Evolutionary conservation across 2,797 vertebrate species (phyloP).

Genomic region (Novumbra hubbsi): DNA sequence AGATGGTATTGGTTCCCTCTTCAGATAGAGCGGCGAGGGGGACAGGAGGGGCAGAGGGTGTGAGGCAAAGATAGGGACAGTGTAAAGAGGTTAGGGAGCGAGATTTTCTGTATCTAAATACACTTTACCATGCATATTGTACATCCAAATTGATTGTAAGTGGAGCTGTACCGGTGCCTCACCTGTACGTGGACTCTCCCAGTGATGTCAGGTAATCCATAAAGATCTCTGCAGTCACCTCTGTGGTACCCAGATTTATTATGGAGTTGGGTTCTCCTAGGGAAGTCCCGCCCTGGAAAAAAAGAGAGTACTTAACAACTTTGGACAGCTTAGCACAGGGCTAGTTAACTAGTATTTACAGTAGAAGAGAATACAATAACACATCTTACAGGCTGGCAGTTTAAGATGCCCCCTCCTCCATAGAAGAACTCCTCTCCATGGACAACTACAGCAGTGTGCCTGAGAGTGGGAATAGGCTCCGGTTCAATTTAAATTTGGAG

Average conservation of each 20-base stretch:
- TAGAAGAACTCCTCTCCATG: slow-evolving; percentile 93
- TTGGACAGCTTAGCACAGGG: neutral
- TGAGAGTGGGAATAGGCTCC: slow-evolving; percentile 41
- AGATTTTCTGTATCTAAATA: neutral
- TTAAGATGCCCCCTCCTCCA: slow-evolving; percentile 83
- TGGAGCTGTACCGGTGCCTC: neutral
- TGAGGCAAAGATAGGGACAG: neutral
- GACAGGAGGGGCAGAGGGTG: neutral
- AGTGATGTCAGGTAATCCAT: slow-evolving; percentile 86
- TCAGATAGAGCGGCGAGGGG: neutral
- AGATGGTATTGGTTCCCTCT: slow-evolving; percentile 86
- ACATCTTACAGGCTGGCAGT: slow-evolving; percentile 81
- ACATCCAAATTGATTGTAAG: neutral
- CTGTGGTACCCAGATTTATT: slow-evolving; percentile 88
- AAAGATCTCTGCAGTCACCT: slow-evolving; percentile 91
- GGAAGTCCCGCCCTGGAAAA: slow-evolving; percentile 80
- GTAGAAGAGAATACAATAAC: neutral
- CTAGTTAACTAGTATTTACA: neutral
- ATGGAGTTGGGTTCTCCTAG: slow-evolving; percentile 85
- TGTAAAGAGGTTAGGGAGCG: neutral
- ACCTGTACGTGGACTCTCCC: slow-evolving; percentile 81
- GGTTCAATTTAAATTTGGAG: neutral
- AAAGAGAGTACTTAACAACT: neutral
- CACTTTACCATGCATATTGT: neutral
- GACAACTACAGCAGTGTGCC: slow-evolving; percentile 95